phyloP scores from a whole-genome alignment of 2,888 invertebrate species.

The Agrypnus murinus region DNA sequence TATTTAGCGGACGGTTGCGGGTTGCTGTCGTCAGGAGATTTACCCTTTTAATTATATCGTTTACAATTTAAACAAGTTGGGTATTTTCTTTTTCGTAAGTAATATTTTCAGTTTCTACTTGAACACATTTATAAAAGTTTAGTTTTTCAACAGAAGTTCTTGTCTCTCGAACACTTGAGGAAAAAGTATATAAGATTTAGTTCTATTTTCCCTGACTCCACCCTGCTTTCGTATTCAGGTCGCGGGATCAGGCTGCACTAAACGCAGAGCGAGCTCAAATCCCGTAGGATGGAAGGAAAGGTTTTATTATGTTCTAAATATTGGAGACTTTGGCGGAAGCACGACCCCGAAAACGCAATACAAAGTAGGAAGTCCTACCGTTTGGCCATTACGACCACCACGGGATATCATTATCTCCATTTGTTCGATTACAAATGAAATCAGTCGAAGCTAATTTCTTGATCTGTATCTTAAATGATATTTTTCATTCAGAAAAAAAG shows the following conservation, averaged over 20 bases:
- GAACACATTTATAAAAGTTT: constrained; percentile 27
- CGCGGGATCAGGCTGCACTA: constrained; percentile 58
- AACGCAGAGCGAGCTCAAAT: constrained; percentile 58
- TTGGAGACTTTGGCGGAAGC: constrained; percentile 58
- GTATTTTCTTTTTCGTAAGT: neutral
- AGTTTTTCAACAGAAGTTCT: constrained; percentile 36
- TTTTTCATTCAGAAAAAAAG: too few species aligned
- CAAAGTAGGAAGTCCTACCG: constrained; percentile 36
- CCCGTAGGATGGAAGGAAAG: constrained; percentile 59
- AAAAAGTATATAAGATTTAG: constrained; percentile 46
- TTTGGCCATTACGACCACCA: constrained; percentile 17
- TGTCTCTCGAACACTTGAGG: constrained; percentile 29
- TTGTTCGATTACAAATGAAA: constrained; percentile 7
- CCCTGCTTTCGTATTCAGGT: constrained; percentile 59
- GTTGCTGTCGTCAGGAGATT: constrained; percentile 1
- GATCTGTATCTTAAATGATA: neutral
- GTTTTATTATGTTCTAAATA: constrained; percentile 64
- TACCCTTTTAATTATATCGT: constrained; percentile 12
- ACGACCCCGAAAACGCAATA: constrained; percentile 46
- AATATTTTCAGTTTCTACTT: neutral
- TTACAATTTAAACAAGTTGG: neutral
- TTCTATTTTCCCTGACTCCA: constrained; percentile 36
- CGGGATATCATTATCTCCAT: constrained; percentile 7
- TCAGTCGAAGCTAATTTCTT: constrained; percentile 18
- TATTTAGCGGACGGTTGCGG: constrained; percentile 1